phyloP scores from a whole-genome alignment of 2,888 invertebrate species.

The Apodemia mormo region DNA sequence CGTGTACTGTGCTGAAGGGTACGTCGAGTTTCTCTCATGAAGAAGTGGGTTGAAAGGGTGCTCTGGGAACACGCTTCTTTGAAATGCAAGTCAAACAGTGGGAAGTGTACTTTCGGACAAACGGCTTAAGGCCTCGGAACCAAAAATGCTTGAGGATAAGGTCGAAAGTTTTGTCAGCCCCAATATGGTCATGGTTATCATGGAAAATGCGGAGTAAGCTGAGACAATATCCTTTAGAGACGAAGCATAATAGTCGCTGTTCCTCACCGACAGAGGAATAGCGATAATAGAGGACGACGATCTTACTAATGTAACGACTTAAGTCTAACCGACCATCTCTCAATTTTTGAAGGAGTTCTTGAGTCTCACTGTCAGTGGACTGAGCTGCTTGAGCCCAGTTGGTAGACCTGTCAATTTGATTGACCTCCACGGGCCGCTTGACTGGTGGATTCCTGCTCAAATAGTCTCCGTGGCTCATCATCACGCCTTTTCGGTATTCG shows the following conservation, averaged over 20 bases:
- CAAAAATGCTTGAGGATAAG: background rate
- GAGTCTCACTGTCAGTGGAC: constrained; percentile 30
- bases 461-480: constrained; percentile 43
- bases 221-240: no score
- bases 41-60: background rate
- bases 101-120: background rate
- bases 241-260: no score
- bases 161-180: background rate
- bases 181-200: no score
- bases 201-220: no score
- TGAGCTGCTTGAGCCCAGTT: constrained; percentile 38
- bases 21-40: constrained; percentile 19
- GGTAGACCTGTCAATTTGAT: constrained; percentile 24
- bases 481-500: constrained; percentile 33
- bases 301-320: no score
- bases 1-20: constrained; percentile 11
- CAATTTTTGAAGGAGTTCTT: constrained; percentile 12
- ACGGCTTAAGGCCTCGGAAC: background rate
- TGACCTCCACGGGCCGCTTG: background rate
- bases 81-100: constrained; percentile 1
- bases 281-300: no score
- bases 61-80: background rate
- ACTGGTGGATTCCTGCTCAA: constrained; percentile 39
- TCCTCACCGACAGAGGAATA: no score
- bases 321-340: background rate